Percentiles rank a stretch among this genome's conserved stretches.
Conservation (phyloP, 1,140 invertebrate genomes). For the Yoshiicerus persimilis region DNA sequence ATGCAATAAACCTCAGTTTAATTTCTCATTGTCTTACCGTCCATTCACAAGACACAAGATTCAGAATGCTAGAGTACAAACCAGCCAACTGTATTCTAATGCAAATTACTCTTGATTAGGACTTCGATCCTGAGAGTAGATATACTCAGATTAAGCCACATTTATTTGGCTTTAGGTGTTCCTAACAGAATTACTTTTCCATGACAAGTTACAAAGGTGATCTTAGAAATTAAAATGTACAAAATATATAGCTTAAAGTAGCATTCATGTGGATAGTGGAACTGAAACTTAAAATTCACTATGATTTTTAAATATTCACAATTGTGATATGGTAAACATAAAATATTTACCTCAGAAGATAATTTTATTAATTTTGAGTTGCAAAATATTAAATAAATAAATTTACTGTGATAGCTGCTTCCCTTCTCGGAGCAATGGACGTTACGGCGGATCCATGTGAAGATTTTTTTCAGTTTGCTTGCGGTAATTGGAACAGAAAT, state of each 20-base stretch:
- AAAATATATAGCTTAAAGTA: too few species aligned
- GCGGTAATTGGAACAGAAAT: constrained; percentile 84
- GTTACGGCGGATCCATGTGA: constrained; percentile 74
- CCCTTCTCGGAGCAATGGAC: constrained; percentile 82
- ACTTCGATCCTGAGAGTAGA: not conserved
- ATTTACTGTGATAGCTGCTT: constrained; percentile 68
- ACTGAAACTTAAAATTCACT: too few species aligned
- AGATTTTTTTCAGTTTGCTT: constrained; percentile 88
- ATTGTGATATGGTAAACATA: too few species aligned
- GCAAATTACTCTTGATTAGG: not conserved
- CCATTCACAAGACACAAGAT: not conserved
- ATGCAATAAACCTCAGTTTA: not conserved
- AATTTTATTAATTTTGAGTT: too few species aligned
- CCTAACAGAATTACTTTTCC: not conserved
- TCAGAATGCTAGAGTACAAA: not conserved
- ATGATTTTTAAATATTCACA: too few species aligned
- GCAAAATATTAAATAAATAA: too few species aligned
- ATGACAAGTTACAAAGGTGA: too few species aligned
- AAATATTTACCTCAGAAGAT: not conserved
- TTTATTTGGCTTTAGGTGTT: not conserved
- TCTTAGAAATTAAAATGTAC: too few species aligned
- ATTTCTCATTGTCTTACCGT: not conserved
- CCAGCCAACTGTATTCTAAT: not conserved
- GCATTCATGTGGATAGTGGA: too few species aligned
- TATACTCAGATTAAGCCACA: not conserved